Evolutionary conservation across 2,888 invertebrate species (phyloP).

Genomic region (Agrochola circellaris): DNA sequence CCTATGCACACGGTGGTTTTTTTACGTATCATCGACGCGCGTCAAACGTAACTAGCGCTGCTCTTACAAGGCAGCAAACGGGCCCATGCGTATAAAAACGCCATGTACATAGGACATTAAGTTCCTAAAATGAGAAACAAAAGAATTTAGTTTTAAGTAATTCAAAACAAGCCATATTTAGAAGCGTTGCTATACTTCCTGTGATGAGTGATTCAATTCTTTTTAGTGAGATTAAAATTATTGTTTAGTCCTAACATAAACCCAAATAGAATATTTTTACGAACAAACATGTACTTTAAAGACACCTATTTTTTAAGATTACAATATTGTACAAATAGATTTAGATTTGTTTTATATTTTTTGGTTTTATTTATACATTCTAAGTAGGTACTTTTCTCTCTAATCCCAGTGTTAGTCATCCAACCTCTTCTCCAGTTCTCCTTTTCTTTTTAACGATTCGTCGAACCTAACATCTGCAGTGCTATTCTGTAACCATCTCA

Average conservation of each 20-base stretch:
- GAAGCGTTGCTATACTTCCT: conserved; percentile 3
- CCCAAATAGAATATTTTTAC: conserved; percentile 30
- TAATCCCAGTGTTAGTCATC: too few species aligned
- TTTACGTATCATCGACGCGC: too few species aligned
- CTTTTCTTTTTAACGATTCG: too few species aligned
- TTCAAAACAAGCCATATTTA: conserved; percentile 25
- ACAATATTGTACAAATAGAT: conserved; percentile 53
- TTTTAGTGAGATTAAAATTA: conserved; percentile 54
- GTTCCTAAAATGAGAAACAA: not conserved
- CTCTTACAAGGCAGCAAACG: too few species aligned
- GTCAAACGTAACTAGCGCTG: too few species aligned
- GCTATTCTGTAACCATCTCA: too few species aligned
- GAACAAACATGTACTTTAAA: conserved; percentile 16
- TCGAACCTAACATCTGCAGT: too few species aligned
- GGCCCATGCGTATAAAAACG: too few species aligned
- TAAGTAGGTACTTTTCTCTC: too few species aligned
- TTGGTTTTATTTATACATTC: conserved; percentile 26
- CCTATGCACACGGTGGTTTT: too few species aligned
- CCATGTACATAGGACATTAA: too few species aligned
- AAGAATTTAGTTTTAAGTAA: not conserved
- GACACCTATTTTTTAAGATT: conserved; percentile 36
- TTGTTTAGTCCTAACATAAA: conserved; percentile 7
- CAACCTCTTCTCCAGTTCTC: too few species aligned
- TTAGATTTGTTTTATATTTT: conserved; percentile 24
- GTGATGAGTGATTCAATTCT: conserved; percentile 21